Conservation (phyloP, 2,113 vertebrate species). For the Vicugna pacos region DNA sequence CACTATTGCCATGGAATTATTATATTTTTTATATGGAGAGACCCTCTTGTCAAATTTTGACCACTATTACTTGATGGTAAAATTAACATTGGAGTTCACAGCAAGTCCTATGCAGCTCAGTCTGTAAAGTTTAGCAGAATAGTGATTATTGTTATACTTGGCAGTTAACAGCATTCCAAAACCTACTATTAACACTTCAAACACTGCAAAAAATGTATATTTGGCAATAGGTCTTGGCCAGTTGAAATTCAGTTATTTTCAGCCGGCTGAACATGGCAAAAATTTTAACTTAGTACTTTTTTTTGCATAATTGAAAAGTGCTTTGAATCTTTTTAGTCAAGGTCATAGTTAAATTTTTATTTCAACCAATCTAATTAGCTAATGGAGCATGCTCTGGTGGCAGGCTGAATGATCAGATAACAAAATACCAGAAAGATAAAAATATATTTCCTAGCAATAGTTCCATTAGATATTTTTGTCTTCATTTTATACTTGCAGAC, state of each 20-base stretch:
- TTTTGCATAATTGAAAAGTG: not conserved
- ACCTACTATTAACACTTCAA: not conserved
- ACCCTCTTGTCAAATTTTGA: conserved; percentile 16
- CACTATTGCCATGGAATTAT: not conserved
- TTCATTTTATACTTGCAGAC: not conserved
- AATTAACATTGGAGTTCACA: conserved; percentile 6
- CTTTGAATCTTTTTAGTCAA: conserved; percentile 48
- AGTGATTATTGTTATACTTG: conserved; percentile 21
- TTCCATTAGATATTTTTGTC: not conserved
- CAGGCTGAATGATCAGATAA: not conserved
- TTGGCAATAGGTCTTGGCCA: conserved; percentile 39
- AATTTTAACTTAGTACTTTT: conserved; percentile 30
- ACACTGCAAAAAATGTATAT: not conserved
- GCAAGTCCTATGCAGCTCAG: not conserved
- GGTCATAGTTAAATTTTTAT: conserved; percentile 35
- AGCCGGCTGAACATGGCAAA: not conserved
- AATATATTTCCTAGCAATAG: conserved; percentile 23
- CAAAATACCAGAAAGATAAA: conserved; percentile 14
- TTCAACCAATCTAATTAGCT: conserved; percentile 39
- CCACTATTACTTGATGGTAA: not conserved
- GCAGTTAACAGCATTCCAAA: conserved; percentile 36
- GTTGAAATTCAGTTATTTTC: conserved; percentile 50
- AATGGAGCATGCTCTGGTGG: not conserved
- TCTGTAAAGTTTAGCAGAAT: conserved; percentile 33
- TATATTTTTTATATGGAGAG: not conserved